These are phyloP conservation scores for Sialis fuliginosa DNA, from an alignment of 2,888 invertebrate species.

Conservation along the genomic window DNA sequence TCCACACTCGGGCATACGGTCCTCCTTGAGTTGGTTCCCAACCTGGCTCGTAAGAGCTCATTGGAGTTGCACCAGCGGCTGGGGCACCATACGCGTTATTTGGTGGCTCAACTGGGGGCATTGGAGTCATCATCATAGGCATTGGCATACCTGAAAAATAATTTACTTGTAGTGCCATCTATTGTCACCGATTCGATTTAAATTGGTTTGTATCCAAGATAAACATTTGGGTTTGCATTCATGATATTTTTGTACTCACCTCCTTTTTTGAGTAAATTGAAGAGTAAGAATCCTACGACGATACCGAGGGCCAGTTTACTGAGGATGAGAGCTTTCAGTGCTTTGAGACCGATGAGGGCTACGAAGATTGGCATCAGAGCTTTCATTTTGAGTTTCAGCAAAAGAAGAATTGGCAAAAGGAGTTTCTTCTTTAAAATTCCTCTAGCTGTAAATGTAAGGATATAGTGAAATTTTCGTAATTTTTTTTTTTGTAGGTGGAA, in stretches of 20 bases:
- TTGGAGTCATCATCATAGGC: constrained; percentile 27
- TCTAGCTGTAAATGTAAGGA: constrained; percentile 36
- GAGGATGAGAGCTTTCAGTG: constrained; percentile 65
- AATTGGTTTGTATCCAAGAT: too few relatives aligned
- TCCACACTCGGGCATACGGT: constrained; percentile 67
- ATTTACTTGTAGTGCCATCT: too few relatives aligned
- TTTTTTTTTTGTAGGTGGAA: too few relatives aligned
- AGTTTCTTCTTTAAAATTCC: constrained; percentile 68
- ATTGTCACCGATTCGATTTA: too few relatives aligned
- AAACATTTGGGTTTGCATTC: constrained; percentile 3
- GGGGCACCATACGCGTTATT: constrained; percentile 53
- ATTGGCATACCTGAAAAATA: constrained; percentile 38
- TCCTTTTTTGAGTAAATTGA: constrained; percentile 62
- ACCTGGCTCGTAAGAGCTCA: constrained; percentile 53
- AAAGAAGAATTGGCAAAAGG: constrained; percentile 55
- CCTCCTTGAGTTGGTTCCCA: constrained; percentile 56
- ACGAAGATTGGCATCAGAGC: constrained; percentile 69
- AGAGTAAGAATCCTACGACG: constrained; percentile 64
- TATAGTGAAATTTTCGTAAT: not conserved
- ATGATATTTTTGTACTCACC: constrained; percentile 31
- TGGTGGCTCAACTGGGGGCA: constrained; percentile 34
- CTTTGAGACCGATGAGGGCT: constrained; percentile 60
- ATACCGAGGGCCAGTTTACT: constrained; percentile 68
- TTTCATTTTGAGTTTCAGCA: constrained; percentile 70
- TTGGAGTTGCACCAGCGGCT: constrained; percentile 35